These are phyloP conservation scores for Mobula birostris DNA, from an alignment of 2,113 vertebrate species.

Conservation along the genomic window DNA sequence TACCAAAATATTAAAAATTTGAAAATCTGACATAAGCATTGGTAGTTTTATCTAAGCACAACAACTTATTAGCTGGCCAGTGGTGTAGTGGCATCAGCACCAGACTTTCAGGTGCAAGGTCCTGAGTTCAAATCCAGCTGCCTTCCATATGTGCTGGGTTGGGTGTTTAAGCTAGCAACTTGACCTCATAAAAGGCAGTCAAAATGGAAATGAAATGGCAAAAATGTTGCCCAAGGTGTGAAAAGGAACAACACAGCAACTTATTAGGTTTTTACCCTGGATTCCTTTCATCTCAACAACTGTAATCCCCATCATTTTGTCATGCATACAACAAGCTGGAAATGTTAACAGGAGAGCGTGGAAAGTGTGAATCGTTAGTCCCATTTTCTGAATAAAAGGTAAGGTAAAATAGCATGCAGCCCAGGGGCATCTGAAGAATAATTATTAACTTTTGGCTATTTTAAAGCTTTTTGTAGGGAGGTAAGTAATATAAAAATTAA, in stretches of 20 bases:
- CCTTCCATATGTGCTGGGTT: too few relatives aligned
- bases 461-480: neutral
- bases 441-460: neutral
- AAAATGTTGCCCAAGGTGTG: too few relatives aligned
- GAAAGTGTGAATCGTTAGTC: neutral
- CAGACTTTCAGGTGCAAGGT: too few relatives aligned
- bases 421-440: neutral
- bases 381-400: neutral
- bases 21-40: neutral
- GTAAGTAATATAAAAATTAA: neutral
- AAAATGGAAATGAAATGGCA: too few relatives aligned
- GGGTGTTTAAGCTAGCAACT: too few relatives aligned
- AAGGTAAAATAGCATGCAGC: neutral
- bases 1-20: neutral
- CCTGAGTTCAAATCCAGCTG: too few relatives aligned
- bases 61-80: too few relatives aligned
- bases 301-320: neutral
- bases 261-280: neutral
- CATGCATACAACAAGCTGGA: neutral
- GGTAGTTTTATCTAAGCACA: neutral
- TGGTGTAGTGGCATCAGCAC: too few relatives aligned
- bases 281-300: neutral
- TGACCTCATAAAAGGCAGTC: too few relatives aligned
- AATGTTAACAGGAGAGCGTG: neutral
- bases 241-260: neutral